phyloP scores from a whole-genome alignment of 2,888 invertebrate species.

The Mythimna vitellina region DNA sequence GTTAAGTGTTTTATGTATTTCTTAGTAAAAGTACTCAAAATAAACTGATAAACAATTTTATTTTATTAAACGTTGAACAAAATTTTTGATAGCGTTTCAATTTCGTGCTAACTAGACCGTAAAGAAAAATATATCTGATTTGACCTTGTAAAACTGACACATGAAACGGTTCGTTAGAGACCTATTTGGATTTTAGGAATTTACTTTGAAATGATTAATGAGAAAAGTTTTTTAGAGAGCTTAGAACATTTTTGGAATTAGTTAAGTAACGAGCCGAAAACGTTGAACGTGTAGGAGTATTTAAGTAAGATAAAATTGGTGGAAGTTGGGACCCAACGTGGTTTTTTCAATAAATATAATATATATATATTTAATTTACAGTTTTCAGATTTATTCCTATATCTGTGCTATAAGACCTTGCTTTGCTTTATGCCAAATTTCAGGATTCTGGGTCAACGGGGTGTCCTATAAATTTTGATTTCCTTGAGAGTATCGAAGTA shows the following conservation, averaged over 20 bases:
- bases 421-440: too few species aligned
- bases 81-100: slow-evolving; percentile 13
- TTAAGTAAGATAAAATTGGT: neutral
- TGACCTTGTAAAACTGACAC: slow-evolving; percentile 28
- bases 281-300: neutral
- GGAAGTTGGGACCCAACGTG: too few species aligned
- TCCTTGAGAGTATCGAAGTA: too few species aligned
- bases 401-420: too few species aligned
- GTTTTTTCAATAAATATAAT: too few species aligned
- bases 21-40: too few species aligned
- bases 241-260: neutral
- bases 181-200: slow-evolving; percentile 16
- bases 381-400: too few species aligned
- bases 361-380: too few species aligned
- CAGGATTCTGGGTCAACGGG: too few species aligned
- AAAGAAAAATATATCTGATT: slow-evolving; percentile 28
- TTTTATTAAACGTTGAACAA: neutral
- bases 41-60: neutral
- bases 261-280: slow-evolving; percentile 4
- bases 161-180: slow-evolving; percentile 15
- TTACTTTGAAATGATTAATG: slow-evolving; percentile 25
- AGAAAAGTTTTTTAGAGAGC: slow-evolving; percentile 22
- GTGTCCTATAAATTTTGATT: too few species aligned
- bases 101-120: slow-evolving; percentile 29
- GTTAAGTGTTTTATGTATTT: too few species aligned